Conservation (phyloP, 1,140 invertebrate species). For the Colletes latitarsis region DNA sequence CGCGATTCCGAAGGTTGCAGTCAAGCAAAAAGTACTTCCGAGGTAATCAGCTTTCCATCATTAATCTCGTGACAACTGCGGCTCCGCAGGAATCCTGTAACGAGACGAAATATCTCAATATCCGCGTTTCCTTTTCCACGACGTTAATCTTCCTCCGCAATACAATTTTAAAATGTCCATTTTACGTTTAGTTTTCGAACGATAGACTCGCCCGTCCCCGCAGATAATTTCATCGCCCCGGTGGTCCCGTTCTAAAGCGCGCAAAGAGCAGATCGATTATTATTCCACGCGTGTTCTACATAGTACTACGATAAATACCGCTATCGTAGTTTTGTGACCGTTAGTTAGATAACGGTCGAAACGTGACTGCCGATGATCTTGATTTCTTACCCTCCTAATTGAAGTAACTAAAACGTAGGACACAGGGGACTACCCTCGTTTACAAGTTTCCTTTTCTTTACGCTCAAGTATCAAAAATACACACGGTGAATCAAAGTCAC, state of each 20-base stretch:
- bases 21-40: conserved; percentile 24
- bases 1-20: background rate
- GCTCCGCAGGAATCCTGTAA: conserved; percentile 3
- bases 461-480: too few species aligned
- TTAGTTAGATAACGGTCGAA: conserved; percentile 10
- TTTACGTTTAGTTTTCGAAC: background rate
- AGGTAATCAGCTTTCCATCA: conserved; percentile 25
- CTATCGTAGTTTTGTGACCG: conserved; percentile 18
- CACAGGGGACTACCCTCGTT: too few species aligned
- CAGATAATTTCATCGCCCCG: background rate
- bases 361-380: background rate
- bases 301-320: conserved; percentile 37
- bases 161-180: background rate
- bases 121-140: conserved; percentile 11
- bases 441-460: too few species aligned
- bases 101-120: conserved; percentile 15
- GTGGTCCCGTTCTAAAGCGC: background rate
- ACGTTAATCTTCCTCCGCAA: background rate
- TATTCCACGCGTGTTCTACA: conserved; percentile 17
- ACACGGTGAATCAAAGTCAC: too few species aligned
- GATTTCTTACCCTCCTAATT: background rate
- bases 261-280: conserved; percentile 4
- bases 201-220: background rate
- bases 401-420: background rate
- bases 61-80: conserved; percentile 31